Evolutionary conservation across 2,797 vertebrate genomes (phyloP).

Genomic region (Simalia tracyae): DNA sequence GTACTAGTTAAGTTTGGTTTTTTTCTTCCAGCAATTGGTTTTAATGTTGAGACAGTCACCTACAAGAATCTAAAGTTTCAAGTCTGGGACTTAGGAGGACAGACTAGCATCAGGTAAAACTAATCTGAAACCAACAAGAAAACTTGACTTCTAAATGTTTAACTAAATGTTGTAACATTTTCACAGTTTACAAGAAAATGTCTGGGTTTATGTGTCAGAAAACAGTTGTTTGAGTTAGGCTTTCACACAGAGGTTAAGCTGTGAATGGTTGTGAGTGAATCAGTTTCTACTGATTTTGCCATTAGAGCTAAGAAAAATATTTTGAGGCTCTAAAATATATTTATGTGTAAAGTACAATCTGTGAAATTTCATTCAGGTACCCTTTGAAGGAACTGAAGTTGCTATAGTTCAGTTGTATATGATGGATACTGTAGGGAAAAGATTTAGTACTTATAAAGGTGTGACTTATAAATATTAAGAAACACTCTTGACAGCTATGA

Average conservation of each 20-base stretch:
- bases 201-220: not conserved
- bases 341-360: not conserved
- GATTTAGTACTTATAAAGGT: not conserved
- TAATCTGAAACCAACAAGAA: not conserved
- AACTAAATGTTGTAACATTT: not conserved
- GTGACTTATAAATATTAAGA: not conserved
- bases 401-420: not conserved
- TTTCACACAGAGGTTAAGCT: not conserved
- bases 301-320: not conserved
- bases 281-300: not conserved
- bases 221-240: not conserved
- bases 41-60: constrained; percentile 96
- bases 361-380: not conserved
- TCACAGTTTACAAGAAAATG: not conserved
- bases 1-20: constrained; percentile 10
- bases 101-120: constrained; percentile 94
- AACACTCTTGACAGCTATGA: not conserved
- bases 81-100: constrained; percentile 98
- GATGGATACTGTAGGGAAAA: not conserved
- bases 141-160: constrained; percentile 3
- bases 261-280: not conserved
- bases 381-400: not conserved
- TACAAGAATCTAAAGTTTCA: constrained; percentile 98
- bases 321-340: not conserved
- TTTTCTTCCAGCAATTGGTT: constrained; percentile 91